Evolutionary conservation across 2,888 invertebrate species (phyloP).

Genomic region (Oxycera nigricornis): DNA sequence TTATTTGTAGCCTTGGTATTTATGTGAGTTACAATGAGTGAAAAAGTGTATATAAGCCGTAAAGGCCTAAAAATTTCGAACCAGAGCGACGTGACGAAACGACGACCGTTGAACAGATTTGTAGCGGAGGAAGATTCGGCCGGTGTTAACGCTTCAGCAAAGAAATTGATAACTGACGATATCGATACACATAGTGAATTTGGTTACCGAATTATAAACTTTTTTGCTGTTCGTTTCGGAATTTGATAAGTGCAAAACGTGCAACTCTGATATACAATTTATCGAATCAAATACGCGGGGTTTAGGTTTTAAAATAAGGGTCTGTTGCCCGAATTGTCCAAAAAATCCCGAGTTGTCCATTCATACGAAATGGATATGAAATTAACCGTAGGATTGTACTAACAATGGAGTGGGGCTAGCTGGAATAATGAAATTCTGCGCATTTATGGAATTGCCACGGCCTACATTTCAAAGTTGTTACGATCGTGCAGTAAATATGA

Average conservation of each 20-base stretch:
- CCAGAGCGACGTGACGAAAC: too few relatives aligned
- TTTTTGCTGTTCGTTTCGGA: slow-evolving; percentile 5
- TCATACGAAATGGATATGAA: neutral
- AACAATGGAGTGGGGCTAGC: neutral
- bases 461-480: slow-evolving; percentile 10
- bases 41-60: too few relatives aligned
- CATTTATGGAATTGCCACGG: too few relatives aligned
- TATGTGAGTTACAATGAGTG: too few relatives aligned
- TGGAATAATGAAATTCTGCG: slow-evolving; percentile 1
- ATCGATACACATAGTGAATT: slow-evolving; percentile 4
- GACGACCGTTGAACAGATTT: too few relatives aligned
- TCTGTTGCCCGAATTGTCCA: neutral
- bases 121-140: too few relatives aligned
- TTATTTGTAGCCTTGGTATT: too few relatives aligned
- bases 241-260: neutral
- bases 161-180: slow-evolving; percentile 2
- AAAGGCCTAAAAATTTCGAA: too few relatives aligned
- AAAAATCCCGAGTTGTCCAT: neutral
- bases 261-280: slow-evolving; percentile 1
- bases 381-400: slow-evolving; percentile 6
- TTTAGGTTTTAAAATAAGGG: neutral
- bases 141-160: neutral
- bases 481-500: neutral
- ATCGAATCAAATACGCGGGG: neutral
- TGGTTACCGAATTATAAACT: neutral